Evolutionary conservation across 2,888 invertebrate species (phyloP), one percentile per base, ranked within the genome.

Genomic region (Pyrrhosoma nymphula): DNA sequence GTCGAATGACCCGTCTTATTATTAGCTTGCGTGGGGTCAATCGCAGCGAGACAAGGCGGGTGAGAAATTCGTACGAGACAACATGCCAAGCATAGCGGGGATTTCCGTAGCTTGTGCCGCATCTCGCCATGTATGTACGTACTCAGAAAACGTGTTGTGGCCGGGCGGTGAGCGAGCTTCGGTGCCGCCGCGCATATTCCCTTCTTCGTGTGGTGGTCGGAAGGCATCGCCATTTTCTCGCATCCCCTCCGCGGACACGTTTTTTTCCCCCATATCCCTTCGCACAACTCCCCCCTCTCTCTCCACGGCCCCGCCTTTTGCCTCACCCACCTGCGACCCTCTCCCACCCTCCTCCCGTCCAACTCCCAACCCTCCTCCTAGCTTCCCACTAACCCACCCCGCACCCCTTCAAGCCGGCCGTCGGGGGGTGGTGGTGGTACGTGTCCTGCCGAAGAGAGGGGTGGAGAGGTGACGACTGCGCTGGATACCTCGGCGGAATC

Each of bases 401-500:
- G 8, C n/a, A 47, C 69, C n/a, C 23, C 69, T 8, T 20, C 26
- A 47, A 3, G 30, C 89, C n/a, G 26, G 16, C 26, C 55, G 55
- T 55, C 89, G 89, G 63, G 39, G 60, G 30, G 60, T 12, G 18
- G 47, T 26, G 30, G 60, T 20, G 30, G 47, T 47, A n/a, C 89
- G 56, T 89, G 89, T 89, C 89, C 89, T 39, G 91, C 35, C 82
- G 18, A 82, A 18, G n/a, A n/a, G 10, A 26, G 69, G 10, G 30
- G 39, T 23, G 39, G n/a, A 12, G 93, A 69, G 93, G 39, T n/a
- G 93, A 93, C 93, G 93, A 69, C 93, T 63, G 39, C 69, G 69
- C 63, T n/a, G 89, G 89, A 89, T 55, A 55, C 89, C 55, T 89
- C 89, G 20, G 56, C 56, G 89, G 89, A 93, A 75, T 75, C 93